A percentile compares a stretch with the other conserved stretches of the same genome.
Evolutionary conservation across 2,888 invertebrate genomes (phyloP).

Genomic region (Epinotia nisella): DNA sequence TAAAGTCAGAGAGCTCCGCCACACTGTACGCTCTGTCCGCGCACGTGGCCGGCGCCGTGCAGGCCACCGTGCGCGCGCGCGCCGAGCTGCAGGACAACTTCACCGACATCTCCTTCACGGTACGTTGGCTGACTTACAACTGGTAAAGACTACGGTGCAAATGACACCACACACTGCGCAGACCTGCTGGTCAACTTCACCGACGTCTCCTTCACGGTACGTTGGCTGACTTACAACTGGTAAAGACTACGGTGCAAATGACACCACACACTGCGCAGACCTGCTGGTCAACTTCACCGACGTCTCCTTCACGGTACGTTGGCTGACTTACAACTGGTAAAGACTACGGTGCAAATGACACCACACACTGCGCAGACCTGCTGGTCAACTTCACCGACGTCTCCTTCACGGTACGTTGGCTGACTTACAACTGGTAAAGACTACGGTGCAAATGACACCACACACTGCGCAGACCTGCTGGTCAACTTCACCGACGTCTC

Average conservation of each 20-base stretch:
- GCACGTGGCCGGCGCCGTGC: conserved; percentile 63
- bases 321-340: no score
- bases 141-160: no score
- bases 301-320: conserved; percentile 68
- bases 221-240: no score
- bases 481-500: no score
- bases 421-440: no score
- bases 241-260: no score
- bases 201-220: conserved; percentile 73
- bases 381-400: conserved; percentile 70
- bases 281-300: conserved; percentile 68
- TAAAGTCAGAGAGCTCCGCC: conserved; percentile 59
- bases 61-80: conserved; percentile 66
- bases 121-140: no score
- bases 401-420: conserved; percentile 65
- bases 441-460: no score
- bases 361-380: conserved; percentile 62
- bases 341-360: no score
- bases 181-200: conserved; percentile 66
- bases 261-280: no score
- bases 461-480: no score
- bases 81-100: conserved; percentile 63
- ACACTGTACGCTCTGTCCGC: conserved; percentile 64
- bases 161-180: no score
- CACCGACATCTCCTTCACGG: conserved; percentile 76